Base-by-base conservation (phyloP, 2,113 vertebrate genomes). In the Percopsis transmontana region DNA sequence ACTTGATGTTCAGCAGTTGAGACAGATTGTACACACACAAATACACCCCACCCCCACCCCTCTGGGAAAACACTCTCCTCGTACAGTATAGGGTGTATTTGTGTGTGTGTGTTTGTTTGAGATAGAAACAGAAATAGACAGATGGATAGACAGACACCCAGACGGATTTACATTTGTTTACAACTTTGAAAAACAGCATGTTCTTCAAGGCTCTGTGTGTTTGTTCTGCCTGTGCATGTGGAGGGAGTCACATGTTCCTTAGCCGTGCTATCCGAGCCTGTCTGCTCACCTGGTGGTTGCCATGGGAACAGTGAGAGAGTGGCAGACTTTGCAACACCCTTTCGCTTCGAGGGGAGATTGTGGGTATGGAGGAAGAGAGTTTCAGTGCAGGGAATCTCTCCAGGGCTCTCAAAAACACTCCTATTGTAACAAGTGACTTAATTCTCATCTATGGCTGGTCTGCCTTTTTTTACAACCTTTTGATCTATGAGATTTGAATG, bases 271-370 rank as follows among this genome's bases (percentile, higher is more conserved):
- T 83, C 84, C 74, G 67, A 84, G 85, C 75, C 89, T 81, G 87
- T 91, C 84, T 87, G 82, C 89, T 90, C 88, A 93, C 92, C 92
- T 93, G 92, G 90, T 86, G 87, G 90, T 93, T 91, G 87, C 90
- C 89, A 93, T 92, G 91, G 91, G 85, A 93, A 92, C 92, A 91
- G 88, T 79, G 87, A 89, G 89, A 90, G 85, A 84, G 84, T 58
- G 80, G 89, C 91, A 91, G 91, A 91, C 89, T 90, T 89, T 88
- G 86, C 89, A 88, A 81, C 88, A 86, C 81, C 79, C 84, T 85
- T 77, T 80, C 74, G 27, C n/a, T n/a, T n/a, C n/a, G n/a, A 0
- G 70, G 76, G 86, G 69, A 68, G 80, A 84, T 85, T 88, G 77
- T 74, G 80, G 77, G 85, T 84, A 85, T 83, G 85, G 79, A 80